Conservation (phyloP, 2,888 invertebrate genomes). For the Nomada flava region DNA sequence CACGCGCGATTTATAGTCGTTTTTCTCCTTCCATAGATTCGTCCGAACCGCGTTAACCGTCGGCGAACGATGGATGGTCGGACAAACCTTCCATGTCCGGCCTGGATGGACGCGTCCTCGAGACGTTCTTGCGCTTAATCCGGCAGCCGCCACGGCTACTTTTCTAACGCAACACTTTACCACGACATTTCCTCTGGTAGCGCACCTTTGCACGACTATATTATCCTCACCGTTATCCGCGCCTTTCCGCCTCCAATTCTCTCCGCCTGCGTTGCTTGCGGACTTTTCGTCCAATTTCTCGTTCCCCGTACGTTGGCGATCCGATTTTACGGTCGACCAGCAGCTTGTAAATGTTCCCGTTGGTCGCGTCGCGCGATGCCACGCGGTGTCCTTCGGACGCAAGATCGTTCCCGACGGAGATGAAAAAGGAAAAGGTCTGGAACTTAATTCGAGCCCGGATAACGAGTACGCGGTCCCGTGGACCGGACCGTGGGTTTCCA, state of each 20-base stretch:
- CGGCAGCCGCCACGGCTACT: conserved; percentile 26
- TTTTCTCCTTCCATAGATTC: conserved; percentile 59
- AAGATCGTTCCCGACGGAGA: neutral
- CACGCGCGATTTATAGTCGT: conserved; percentile 79
- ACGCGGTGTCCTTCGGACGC: neutral
- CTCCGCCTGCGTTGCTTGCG: neutral
- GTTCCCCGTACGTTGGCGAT: too few relatives aligned
- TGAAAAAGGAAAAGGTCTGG: conserved; percentile 9
- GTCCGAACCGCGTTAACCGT: conserved; percentile 1
- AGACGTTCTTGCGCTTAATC: conserved; percentile 52
- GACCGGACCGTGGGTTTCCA: conserved; percentile 46
- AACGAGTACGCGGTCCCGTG: conserved; percentile 52
- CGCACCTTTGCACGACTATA: conserved; percentile 23
- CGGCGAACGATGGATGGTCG: conserved; percentile 16
- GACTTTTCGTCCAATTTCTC: too few relatives aligned
- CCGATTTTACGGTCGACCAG: conserved; percentile 8
- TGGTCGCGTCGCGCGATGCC: neutral
- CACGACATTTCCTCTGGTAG: conserved; percentile 32
- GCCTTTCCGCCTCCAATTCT: neutral
- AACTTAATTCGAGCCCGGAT: conserved; percentile 64
- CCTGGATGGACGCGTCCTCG: conserved; percentile 33
- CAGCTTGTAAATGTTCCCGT: neutral
- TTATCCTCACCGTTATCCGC: conserved; percentile 36
- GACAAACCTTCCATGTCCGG: neutral
- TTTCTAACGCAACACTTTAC: conserved; percentile 42